Evolutionary conservation across 2,888 invertebrate genomes (phyloP).

Genomic region (Calliphora vomitoria): DNA sequence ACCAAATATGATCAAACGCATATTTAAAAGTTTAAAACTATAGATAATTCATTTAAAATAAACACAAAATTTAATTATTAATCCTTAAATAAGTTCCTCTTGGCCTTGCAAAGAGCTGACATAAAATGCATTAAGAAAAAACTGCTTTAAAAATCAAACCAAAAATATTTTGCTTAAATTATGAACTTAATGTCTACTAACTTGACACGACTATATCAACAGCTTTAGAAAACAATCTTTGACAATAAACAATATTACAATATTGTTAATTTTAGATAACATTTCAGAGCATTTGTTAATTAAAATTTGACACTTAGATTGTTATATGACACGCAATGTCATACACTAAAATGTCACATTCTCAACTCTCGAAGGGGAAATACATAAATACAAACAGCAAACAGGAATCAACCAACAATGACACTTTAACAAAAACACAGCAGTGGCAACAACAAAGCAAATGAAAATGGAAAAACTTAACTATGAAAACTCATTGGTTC

Average conservation of each 20-base stretch:
- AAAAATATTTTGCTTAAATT: not conserved
- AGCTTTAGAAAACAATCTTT: constrained; percentile 49
- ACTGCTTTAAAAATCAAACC: not conserved
- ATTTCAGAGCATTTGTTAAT: constrained; percentile 73
- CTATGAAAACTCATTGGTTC: constrained; percentile 52
- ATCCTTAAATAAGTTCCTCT: too few relatives aligned
- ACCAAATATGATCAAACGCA: too few relatives aligned
- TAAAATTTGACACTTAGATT: constrained; percentile 76
- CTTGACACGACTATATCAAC: constrained; percentile 15
- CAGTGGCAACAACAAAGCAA: not conserved
- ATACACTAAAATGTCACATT: constrained; percentile 49
- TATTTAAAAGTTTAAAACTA: too few relatives aligned
- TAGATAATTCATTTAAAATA: too few relatives aligned
- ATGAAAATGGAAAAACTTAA: constrained; percentile 35
- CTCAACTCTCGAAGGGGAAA: constrained; percentile 28
- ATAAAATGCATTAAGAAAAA: not conserved
- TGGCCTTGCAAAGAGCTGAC: too few relatives aligned
- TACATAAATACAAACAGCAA: not conserved
- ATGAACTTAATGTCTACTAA: not conserved
- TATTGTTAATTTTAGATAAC: constrained; percentile 70
- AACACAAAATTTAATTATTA: too few relatives aligned
- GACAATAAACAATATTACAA: constrained; percentile 64
- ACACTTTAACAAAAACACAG: constrained; percentile 29
- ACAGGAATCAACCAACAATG: constrained; percentile 33
- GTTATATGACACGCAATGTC: constrained; percentile 75